Evolutionary conservation across 2,113 vertebrate species (phyloP).

Genomic region (Chloropsis cyanopogon): DNA sequence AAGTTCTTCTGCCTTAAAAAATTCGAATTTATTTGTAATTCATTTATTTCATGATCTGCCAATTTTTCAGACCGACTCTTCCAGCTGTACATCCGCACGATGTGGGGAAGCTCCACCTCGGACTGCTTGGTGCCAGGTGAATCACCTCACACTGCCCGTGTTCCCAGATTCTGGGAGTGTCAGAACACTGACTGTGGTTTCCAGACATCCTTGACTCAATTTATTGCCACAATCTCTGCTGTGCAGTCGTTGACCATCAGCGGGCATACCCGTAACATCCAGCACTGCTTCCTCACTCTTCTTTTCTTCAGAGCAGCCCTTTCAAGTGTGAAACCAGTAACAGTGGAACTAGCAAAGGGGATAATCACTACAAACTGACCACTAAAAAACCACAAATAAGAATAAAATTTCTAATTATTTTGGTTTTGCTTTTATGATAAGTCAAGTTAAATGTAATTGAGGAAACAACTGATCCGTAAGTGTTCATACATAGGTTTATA

Average conservation of each 20-base stretch:
- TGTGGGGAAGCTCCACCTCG: background rate
- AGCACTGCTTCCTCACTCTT: background rate
- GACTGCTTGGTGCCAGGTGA: background rate
- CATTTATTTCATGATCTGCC: background rate
- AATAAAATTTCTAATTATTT: background rate
- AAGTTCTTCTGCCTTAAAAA: background rate
- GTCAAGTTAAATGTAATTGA: background rate
- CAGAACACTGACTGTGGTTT: background rate
- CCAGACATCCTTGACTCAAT: background rate
- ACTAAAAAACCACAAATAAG: background rate
- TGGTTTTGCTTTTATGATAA: background rate
- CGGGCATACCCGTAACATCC: background rate
- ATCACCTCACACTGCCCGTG: accelerated
- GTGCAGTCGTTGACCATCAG: background rate
- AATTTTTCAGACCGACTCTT: accelerated
- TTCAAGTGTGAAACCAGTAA: background rate
- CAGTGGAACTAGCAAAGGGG: background rate
- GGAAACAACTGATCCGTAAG: background rate
- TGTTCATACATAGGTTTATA: background rate
- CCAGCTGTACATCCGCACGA: accelerated
- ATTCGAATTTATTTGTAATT: background rate
- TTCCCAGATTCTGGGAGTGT: background rate
- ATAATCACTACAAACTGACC: background rate
- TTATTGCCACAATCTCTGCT: background rate
- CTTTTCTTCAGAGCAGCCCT: background rate